phyloP scores from a whole-genome alignment of 1,140 invertebrate genomes.

The Subanguina moxae region DNA sequence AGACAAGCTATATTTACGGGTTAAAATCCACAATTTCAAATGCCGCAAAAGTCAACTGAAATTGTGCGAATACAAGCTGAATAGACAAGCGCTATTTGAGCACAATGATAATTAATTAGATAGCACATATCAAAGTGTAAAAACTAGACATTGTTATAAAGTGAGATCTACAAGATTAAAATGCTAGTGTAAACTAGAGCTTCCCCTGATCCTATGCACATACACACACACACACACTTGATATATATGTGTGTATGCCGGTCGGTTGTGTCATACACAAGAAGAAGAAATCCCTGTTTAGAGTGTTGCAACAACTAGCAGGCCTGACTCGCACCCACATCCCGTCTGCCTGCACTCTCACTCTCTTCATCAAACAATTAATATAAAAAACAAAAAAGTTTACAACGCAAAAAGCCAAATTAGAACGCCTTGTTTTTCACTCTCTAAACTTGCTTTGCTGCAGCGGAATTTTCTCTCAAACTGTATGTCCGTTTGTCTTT shows the following conservation, averaged over 20 bases:
- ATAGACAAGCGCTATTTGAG: neutral
- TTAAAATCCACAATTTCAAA: no score
- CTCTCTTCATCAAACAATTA: conserved; percentile 3
- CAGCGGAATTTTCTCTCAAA: neutral
- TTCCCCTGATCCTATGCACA: no score
- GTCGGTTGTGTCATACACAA: no score
- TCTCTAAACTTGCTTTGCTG: neutral
- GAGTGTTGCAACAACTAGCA: no score
- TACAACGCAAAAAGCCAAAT: conserved; percentile 4
- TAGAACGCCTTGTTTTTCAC: neutral
- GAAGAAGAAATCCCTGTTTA: no score
- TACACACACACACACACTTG: no score
- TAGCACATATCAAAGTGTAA: neutral
- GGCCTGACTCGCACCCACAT: neutral
- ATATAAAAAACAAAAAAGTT: conserved; percentile 2
- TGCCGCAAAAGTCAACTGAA: neutral
- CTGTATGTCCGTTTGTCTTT: neutral
- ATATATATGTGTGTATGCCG: no score
- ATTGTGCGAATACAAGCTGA: neutral
- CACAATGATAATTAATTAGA: neutral
- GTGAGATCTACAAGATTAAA: no score
- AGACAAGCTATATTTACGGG: neutral
- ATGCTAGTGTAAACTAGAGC: no score
- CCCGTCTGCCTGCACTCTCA: neutral
- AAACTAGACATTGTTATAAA: no score